Evolutionary conservation across 2,113 vertebrate genomes (phyloP), one percentile per base, ranked within the genome.

Genomic region (Jaculus jaculus): DNA sequence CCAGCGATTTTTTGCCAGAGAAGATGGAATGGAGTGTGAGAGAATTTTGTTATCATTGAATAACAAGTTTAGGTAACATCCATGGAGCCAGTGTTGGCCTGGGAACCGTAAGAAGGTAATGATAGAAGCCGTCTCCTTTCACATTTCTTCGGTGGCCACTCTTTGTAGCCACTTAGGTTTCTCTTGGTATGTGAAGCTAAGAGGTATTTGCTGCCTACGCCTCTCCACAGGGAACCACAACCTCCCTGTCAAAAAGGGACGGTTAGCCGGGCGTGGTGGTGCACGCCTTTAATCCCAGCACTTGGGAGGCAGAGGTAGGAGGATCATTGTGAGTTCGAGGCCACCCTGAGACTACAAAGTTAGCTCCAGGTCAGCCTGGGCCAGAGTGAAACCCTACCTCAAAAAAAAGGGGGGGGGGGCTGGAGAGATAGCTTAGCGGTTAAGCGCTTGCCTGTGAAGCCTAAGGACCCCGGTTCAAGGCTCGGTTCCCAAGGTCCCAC

Each of bases 41-140:
- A 97, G 88, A 96, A 84, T 89, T 81, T 87, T 74, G 91, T 95
- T 97, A 97, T 96, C 96, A 78, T 81, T 84, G 39, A 92, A 39
- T 66, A 75, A 30, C 51, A 58, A 74, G 72, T 96, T 93, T 88
- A 93, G 51, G 96, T 97, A 68, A 90, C 94, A 86, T 58, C 37
- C 84, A 24, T 72, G 75, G 94, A 95, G 94, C 93, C 96, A 61
- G 28, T 60, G 61, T 65, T 90, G 94, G 74, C 71, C 87, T 90
- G 88, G 42, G 85, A 95, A 92, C 47, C 42, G 68, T 69, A 28
- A 84, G 89, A 87, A 24, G 37, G 71, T 90, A 88, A 93, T 88
- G 69, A 94, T 81, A 95, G 95, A 92, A 81, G 73, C 66, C 65
- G 47, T 74, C 90, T 96, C 90, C 94, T 80, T 94, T 95, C 51